phyloP scores from a whole-genome alignment of 2,888 invertebrate species.

The Drosophila neutralis region DNA sequence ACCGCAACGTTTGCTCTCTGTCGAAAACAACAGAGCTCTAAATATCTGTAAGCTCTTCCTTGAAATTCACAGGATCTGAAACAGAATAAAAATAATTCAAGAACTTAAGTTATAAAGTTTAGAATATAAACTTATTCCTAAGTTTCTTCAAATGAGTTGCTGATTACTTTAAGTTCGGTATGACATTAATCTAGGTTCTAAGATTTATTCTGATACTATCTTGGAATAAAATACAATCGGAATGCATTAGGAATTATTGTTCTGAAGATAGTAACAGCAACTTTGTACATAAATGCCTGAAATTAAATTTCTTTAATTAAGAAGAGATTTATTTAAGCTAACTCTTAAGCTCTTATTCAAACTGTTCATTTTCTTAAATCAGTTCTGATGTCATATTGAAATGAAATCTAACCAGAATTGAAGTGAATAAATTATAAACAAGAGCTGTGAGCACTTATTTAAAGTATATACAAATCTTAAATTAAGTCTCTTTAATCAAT shows the following conservation, averaged over 20 bases:
- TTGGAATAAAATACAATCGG: not conserved
- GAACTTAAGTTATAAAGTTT: not conserved
- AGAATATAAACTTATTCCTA: accelerated
- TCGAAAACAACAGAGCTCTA: not conserved
- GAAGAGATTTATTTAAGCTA: not conserved
- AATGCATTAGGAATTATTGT: not conserved
- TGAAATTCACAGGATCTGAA: no score
- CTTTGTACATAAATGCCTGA: not conserved
- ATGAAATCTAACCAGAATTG: not conserved
- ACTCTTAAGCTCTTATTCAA: not conserved
- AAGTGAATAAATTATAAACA: no score
- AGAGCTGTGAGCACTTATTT: not conserved
- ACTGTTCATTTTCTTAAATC: not conserved
- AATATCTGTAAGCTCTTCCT: not conserved
- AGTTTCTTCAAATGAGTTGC: not conserved
- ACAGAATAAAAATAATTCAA: not conserved
- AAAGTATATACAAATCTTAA: not conserved
- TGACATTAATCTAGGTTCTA: not conserved
- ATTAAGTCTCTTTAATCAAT: not conserved
- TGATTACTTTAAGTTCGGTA: not conserved
- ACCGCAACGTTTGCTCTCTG: not conserved
- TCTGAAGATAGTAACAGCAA: accelerated
- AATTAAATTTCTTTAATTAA: not conserved
- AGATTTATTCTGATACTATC: not conserved
- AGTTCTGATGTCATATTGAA: not conserved